These are phyloP conservation scores for Tipula confusa DNA, from an alignment of 2,888 invertebrate genomes.

Conservation along the genomic window DNA sequence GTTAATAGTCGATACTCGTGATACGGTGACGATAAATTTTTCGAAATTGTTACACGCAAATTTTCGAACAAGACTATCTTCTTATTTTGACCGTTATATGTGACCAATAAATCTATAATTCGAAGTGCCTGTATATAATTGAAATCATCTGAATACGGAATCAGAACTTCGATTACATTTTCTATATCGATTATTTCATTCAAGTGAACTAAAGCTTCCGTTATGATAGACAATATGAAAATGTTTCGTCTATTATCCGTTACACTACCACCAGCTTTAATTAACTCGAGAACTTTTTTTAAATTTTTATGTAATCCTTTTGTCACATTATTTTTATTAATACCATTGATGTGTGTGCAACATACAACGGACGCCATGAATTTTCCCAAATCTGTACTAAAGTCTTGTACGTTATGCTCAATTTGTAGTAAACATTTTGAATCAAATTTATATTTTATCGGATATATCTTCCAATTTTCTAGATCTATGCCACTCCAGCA, in stretches of 20 bases:
- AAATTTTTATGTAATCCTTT: not conserved
- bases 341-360: conserved; percentile 46
- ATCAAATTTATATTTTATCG: conserved; percentile 54
- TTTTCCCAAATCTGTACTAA: conserved; percentile 41
- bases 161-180: conserved; percentile 48
- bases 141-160: conserved; percentile 51
- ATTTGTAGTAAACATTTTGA: conserved; percentile 39
- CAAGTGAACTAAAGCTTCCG: conserved; percentile 59
- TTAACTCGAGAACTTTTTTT: not conserved
- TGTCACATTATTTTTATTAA: conserved; percentile 36
- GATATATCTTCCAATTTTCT: conserved; percentile 62
- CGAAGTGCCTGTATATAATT: conserved; percentile 53
- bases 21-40: conserved; percentile 64
- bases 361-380: conserved; percentile 44
- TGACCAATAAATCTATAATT: conserved; percentile 54
- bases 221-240: conserved; percentile 55
- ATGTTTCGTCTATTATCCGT: conserved; percentile 40
- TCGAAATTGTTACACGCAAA: conserved; percentile 54
- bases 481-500: conserved; percentile 58
- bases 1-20: conserved; percentile 66
- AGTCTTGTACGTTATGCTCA: conserved; percentile 46
- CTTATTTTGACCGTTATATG: conserved; percentile 40
- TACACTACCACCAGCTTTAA: not conserved
- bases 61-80: conserved; percentile 49
- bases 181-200: conserved; percentile 46